phyloP scores from a whole-genome alignment of 1,140 invertebrate genomes.

The Dendrolimus kikuchii region DNA sequence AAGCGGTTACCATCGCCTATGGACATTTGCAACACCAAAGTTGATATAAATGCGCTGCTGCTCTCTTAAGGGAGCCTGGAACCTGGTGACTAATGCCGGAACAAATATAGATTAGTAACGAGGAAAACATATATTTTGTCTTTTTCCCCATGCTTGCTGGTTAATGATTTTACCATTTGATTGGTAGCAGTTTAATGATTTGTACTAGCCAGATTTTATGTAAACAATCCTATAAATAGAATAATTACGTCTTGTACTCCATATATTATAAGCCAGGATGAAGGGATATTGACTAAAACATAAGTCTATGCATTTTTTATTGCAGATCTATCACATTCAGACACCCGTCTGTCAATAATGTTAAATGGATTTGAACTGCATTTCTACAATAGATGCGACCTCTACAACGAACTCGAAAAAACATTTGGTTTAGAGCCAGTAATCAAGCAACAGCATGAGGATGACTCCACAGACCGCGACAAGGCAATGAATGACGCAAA shows the following conservation, averaged over 20 bases:
- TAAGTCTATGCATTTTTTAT: neutral
- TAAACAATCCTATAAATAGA: neutral
- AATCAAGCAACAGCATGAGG: constrained; percentile 77
- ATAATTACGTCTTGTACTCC: neutral
- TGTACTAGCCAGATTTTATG: too few relatives aligned
- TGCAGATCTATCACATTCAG: constrained; percentile 95
- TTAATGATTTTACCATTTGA: too few relatives aligned
- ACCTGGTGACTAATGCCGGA: too few relatives aligned
- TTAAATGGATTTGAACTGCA: constrained; percentile 97
- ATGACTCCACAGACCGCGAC: constrained; percentile 64
- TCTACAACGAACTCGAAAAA: constrained; percentile 92
- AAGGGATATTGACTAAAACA: neutral
- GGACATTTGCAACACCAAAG: too few relatives aligned
- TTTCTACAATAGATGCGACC: constrained; percentile 93
- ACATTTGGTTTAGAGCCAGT: constrained; percentile 88
- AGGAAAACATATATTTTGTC: too few relatives aligned
- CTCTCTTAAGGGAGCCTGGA: too few relatives aligned
- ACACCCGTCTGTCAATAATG: constrained; percentile 93
- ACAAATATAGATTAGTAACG: neutral
- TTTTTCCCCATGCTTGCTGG: too few relatives aligned
- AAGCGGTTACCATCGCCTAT: too few relatives aligned
- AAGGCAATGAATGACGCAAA: constrained; percentile 76
- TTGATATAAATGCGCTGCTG: too few relatives aligned
- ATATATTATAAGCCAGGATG: too few relatives aligned
- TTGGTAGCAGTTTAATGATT: too few relatives aligned